Base-by-base conservation (phyloP, 2,888 invertebrate genomes). In the Drosophila bunnanda region DNA sequence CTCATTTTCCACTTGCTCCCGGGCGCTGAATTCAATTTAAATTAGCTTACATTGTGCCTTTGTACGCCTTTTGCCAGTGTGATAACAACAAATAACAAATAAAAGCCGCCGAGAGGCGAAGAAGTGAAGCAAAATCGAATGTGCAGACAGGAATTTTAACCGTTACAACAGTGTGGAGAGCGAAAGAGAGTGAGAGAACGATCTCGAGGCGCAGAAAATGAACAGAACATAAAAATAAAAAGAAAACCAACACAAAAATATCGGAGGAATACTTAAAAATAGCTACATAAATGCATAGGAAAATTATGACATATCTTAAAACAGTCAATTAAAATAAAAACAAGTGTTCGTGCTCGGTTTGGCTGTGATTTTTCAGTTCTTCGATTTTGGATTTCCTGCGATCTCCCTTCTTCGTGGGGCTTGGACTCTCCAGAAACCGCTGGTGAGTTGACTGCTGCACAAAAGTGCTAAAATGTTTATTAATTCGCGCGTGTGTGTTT, bases 21-120 rank as follows among this genome's bases (percentile, higher is more conserved):
- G 43, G 67, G 75, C 56, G 77, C 73, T 77, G 69, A 79, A 73
- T 78, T 65, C 70, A 77, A 76, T 80, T 79, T 68, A 53, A 80
- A 82, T 73, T 69, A 80, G 74, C 66, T 65, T 75, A 71, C 72
- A 80, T 50, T 60, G 85, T 82, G 82, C 76, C 79, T 84, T 80
- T 80, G 72, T 78, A 65, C 64, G 59, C 59, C 32, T 59, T 48
- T 46, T 64, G 46, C 59, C 48, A 58, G 64, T 67, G 67, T 50
- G 67, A 68, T 50, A 56, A 30, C 50, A 53, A 65, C 50, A 58
- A 65, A 65, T 50, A 38, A 65, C 36, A 58, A 65, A 65, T 54
- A 28, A 70, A 54, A 41, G 25, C 54, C 53, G 34, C 46, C 13
- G 56, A 65, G 55, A 32, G 59, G 39, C 55, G 13, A 50, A 41